Conservation (phyloP, 1,140 invertebrate genomes). For the Hirudo medicinalis region DNA sequence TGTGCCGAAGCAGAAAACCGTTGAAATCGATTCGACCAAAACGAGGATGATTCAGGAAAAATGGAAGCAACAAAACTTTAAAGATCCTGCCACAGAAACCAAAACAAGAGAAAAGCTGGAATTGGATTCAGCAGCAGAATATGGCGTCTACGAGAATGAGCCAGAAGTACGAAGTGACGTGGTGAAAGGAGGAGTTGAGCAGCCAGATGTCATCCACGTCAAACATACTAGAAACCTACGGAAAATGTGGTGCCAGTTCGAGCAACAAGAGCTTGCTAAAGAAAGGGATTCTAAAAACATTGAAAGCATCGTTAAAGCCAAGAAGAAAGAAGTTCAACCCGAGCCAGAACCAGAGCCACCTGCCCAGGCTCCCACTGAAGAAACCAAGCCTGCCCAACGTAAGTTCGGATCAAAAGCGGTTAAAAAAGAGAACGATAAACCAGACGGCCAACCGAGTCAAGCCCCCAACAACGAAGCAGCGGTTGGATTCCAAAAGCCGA, state of each 20-base stretch:
- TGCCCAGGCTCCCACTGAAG: neutral
- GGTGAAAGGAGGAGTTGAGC: conserved; percentile 5
- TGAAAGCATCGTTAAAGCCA: conserved; percentile 3
- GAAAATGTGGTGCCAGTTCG: conserved; percentile 19
- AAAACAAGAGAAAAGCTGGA: conserved; percentile 6
- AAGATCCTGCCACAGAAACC: conserved; percentile 2
- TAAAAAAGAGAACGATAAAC: conserved; percentile 8
- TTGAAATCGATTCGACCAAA: conserved; percentile 3
- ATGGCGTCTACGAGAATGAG: conserved; percentile 17
- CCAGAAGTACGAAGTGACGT: conserved; percentile 18
- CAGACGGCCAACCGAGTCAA: neutral
- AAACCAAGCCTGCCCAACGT: conserved; percentile 3
- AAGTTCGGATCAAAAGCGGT: neutral
- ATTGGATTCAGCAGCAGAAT: conserved; percentile 15
- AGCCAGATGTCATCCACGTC: conserved; percentile 14
- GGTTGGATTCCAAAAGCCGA: neutral
- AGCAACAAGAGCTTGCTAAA: conserved; percentile 9
- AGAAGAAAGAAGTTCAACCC: conserved; percentile 14
- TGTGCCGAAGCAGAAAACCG: conserved; percentile 7
- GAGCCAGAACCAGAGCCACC: conserved; percentile 7
- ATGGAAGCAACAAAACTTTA: conserved; percentile 12
- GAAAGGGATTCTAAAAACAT: neutral
- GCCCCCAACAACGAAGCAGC: neutral
- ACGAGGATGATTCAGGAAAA: conserved; percentile 3
- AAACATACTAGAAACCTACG: conserved; percentile 14